These are phyloP conservation scores for Callitettix versicolor DNA, from an alignment of 1,140 invertebrate species.

Conservation along the genomic window DNA sequence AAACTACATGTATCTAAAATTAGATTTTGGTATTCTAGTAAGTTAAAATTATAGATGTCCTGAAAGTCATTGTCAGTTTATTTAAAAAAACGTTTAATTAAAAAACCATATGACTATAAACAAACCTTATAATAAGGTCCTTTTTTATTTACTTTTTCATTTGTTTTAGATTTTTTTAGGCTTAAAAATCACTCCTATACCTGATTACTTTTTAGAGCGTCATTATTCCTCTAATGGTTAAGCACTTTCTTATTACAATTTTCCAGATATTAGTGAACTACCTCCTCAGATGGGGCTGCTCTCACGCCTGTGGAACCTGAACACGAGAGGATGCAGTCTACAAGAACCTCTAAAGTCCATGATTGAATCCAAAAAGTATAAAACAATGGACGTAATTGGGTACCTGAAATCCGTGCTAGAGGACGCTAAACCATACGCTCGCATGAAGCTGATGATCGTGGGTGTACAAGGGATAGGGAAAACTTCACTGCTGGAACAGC, in stretches of 20 bases:
- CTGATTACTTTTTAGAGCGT: too few species aligned
- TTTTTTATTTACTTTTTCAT: too few species aligned
- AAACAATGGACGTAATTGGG: conserved; percentile 92
- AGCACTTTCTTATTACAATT: conserved; percentile 17
- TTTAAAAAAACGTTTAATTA: too few species aligned
- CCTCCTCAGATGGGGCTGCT: conserved; percentile 91
- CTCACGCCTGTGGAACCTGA: conserved; percentile 89
- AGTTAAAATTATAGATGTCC: too few species aligned
- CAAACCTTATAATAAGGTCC: too few species aligned
- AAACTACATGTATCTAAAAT: too few species aligned
- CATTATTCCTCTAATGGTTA: too few species aligned
- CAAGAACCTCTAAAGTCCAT: conserved; percentile 86
- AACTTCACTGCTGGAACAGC: conserved; percentile 80
- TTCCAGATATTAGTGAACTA: conserved; percentile 64
- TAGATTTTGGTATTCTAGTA: too few species aligned
- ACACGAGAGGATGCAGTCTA: conserved; percentile 78
- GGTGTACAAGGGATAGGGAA: conserved; percentile 90
- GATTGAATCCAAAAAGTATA: conserved; percentile 85
- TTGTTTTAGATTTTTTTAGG: too few species aligned
- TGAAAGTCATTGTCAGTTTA: too few species aligned
- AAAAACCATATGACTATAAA: too few species aligned
- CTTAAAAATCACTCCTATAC: too few species aligned
- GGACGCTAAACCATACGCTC: conserved; percentile 85
- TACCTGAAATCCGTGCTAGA: conserved; percentile 85
- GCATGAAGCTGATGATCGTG: conserved; percentile 97